Percentiles rank a stretch among this genome's conserved stretches.
Evolutionary conservation across 2,888 invertebrate species (phyloP).

Genomic region (Cheilosia grossa): DNA sequence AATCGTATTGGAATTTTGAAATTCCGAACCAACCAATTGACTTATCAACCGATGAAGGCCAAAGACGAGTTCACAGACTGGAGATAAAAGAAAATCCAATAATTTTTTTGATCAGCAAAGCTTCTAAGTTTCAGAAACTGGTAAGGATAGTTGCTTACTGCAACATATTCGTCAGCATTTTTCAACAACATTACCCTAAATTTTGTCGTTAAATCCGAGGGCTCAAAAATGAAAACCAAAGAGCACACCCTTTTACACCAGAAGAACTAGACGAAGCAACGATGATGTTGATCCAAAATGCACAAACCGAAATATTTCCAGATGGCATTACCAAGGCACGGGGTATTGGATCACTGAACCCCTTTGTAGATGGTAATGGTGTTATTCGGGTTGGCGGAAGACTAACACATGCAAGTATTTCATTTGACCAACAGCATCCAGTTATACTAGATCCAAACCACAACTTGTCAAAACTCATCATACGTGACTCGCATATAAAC

Average conservation of each 20-base stretch:
- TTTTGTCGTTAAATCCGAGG: neutral
- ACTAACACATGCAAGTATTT: neutral
- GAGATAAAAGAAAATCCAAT: too few species aligned
- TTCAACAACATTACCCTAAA: neutral
- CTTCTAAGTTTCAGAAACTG: too few species aligned
- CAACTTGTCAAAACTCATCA: neutral
- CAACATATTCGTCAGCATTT: neutral
- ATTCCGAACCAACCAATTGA: neutral
- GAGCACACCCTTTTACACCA: neutral
- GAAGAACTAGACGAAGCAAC: neutral
- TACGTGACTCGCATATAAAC: neutral
- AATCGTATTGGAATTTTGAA: neutral
- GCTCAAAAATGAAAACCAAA: neutral
- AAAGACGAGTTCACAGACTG: too few species aligned
- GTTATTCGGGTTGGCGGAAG: conserved; percentile 4
- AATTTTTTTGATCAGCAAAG: too few species aligned
- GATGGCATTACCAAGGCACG: neutral
- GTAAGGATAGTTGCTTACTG: too few species aligned
- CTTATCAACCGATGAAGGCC: too few species aligned
- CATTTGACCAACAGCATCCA: conserved; percentile 1
- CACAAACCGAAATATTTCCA: conserved; percentile 3
- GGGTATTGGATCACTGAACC: neutral
- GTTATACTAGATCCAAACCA: neutral
- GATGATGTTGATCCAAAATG: neutral
- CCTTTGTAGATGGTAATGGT: neutral